Base-by-base conservation (phyloP, 1,140 invertebrate genomes). In the Magallana gigas region DNA sequence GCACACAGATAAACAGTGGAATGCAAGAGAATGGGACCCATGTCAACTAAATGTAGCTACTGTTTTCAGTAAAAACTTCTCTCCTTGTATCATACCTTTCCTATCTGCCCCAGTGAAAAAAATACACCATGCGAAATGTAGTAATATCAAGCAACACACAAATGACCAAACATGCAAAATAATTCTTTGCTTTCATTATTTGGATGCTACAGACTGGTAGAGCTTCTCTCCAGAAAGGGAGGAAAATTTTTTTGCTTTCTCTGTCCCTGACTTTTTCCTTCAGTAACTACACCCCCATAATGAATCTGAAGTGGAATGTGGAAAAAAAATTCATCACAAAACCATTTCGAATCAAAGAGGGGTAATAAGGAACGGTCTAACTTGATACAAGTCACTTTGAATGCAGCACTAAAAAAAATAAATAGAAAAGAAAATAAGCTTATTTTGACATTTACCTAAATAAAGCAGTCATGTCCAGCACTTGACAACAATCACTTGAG, bases 1-100 rank as follows among this genome's bases (percentile, higher is more conserved):
- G 68, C 68, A 76, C 68, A 76, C 68, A 76, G 23, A 76, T 36
- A 29, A 48, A 76, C 18, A 18, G 68, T 76, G 68, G 68, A 76
- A 76, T 76, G 68, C 68, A 76, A 76, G 68, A 76, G 68, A 76
- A 29, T 76, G 68, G 68, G 68, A 76, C 68, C 68, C 68, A 76
- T 9, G 23, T 76, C 68, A 76, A 64, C 68, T 71, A 29, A 23
- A 76, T 76, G 68, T 76, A 76, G 68, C 68, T 76, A 76, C 23
- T 11, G 23, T 29, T 12, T 12, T 29, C 68, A 76, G 68, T 29
- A 18, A 76, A 11, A 76, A 76, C 68, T 11, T 18, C n/a, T 8
- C 18, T 23, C 64, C 11, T 71, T 71, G 11, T 62, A 29, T 12
- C 68, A 76, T 29, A 76, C 23, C 7, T 8, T 29, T 12, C 8